A percentile compares a stretch with the other conserved stretches of the same genome.
Evolutionary conservation across 1,140 invertebrate species (phyloP).

Genomic region (Drosophila arawakana): DNA sequence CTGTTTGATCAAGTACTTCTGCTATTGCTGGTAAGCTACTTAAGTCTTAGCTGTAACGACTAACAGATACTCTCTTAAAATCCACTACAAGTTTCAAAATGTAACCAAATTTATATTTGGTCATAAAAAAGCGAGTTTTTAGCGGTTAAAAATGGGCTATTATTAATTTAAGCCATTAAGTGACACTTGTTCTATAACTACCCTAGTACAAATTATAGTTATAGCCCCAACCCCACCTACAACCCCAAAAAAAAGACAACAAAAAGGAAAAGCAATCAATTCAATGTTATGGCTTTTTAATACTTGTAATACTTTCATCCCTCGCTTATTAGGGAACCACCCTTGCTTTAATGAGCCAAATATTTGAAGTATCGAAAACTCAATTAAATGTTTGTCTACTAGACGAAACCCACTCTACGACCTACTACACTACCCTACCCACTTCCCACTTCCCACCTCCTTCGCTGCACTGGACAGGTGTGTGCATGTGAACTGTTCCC

Average conservation of each 20-base stretch:
- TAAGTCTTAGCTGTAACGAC: too few species aligned
- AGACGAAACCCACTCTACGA: slow-evolving; percentile 8
- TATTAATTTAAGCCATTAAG: neutral
- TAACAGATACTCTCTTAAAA: too few species aligned
- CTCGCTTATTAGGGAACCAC: slow-evolving; percentile 27
- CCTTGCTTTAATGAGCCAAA: slow-evolving; percentile 60
- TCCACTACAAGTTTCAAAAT: too few species aligned
- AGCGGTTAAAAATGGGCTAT: too few species aligned
- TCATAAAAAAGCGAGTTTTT: too few species aligned
- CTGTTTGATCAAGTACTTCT: too few species aligned
- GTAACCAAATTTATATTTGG: too few species aligned
- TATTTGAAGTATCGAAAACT: slow-evolving; percentile 66
- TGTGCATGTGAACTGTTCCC: slow-evolving; percentile 11
- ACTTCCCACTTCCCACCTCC: neutral
- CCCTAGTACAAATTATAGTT: slow-evolving; percentile 8
- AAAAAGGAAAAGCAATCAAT: slow-evolving; percentile 25
- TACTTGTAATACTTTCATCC: slow-evolving; percentile 43
- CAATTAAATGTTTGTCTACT: slow-evolving; percentile 71
- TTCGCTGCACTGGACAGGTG: slow-evolving; percentile 5
- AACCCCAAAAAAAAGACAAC: neutral
- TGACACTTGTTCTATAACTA: neutral
- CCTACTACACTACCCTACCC: neutral
- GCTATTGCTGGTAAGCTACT: too few species aligned
- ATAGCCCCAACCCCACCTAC: too few species aligned
- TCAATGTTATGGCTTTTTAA: slow-evolving; percentile 57